phyloP scores from a whole-genome alignment of 2,797 vertebrate genomes.

The Falco biarmicus region DNA sequence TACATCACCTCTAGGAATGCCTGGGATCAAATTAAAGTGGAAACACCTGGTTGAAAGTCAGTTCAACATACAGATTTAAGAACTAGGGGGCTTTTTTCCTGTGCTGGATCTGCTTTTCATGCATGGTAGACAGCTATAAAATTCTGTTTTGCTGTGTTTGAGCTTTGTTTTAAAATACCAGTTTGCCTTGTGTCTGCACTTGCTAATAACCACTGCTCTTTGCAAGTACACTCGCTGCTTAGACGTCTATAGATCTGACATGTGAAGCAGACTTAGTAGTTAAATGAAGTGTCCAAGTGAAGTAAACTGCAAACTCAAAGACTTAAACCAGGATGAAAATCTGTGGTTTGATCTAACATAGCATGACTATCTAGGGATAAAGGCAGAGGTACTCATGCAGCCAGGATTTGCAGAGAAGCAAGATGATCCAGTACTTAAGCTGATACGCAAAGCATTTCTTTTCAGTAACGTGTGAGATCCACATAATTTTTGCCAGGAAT shows the following conservation, averaged over 20 bases:
- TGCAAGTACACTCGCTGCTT: background rate
- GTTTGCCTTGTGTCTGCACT: background rate
- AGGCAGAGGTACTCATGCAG: background rate
- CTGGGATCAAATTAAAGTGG: conserved; percentile 74
- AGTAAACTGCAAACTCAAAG: background rate
- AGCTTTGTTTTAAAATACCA: conserved; percentile 8
- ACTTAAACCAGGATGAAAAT: background rate
- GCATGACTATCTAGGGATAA: background rate
- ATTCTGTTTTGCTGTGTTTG: background rate
- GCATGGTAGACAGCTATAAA: background rate
- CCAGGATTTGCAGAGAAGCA: background rate
- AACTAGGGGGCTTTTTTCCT: background rate
- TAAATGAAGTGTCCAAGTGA: background rate
- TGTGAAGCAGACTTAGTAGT: background rate
- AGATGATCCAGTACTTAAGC: background rate
- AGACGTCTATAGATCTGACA: background rate
- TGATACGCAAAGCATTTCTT: background rate
- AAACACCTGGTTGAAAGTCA: conserved; percentile 71
- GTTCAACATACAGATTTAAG: conserved; percentile 55
- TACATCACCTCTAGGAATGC: conserved; percentile 71
- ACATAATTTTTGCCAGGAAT: background rate
- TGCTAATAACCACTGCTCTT: background rate
- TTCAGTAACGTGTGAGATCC: background rate
- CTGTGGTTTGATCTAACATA: background rate
- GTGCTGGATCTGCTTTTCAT: conserved; percentile 33